Evolutionary conservation across 2,888 invertebrate species (phyloP).

Genomic region (Eueremaeus valkanovi): DNA sequence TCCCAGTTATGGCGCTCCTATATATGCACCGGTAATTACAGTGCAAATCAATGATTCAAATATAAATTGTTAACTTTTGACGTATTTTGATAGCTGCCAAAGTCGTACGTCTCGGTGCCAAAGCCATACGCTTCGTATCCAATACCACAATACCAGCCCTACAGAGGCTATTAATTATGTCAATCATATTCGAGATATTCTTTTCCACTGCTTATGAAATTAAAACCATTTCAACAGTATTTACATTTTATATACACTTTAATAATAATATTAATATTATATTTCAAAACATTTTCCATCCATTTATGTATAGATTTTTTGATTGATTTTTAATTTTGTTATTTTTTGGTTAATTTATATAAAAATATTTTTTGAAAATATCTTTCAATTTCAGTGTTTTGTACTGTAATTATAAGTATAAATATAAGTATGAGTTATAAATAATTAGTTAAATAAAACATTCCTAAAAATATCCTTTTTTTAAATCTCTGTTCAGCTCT

Average conservation of each 20-base stretch:
- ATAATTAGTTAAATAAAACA: not conserved
- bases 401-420: too few species aligned
- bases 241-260: too few species aligned
- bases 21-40: slow-evolving; percentile 13
- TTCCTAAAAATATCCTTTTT: not conserved
- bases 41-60: not conserved
- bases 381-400: too few species aligned
- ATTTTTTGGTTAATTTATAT: too few species aligned
- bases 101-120: not conserved
- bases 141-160: not conserved
- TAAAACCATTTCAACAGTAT: too few species aligned
- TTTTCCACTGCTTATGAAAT: too few species aligned
- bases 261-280: too few species aligned
- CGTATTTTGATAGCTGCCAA: not conserved
- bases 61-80: not conserved
- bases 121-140: not conserved
- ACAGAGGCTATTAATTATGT: not conserved
- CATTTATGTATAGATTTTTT: too few species aligned
- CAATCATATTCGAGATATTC: not conserved
- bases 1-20: not conserved
- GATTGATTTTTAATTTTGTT: too few species aligned
- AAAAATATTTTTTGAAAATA: too few species aligned
- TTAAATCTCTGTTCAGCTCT: too few species aligned
- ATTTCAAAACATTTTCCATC: too few species aligned
- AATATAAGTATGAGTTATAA: not conserved